phyloP scores from a whole-genome alignment of 2,797 vertebrate genomes.

The Sparus aurata region DNA sequence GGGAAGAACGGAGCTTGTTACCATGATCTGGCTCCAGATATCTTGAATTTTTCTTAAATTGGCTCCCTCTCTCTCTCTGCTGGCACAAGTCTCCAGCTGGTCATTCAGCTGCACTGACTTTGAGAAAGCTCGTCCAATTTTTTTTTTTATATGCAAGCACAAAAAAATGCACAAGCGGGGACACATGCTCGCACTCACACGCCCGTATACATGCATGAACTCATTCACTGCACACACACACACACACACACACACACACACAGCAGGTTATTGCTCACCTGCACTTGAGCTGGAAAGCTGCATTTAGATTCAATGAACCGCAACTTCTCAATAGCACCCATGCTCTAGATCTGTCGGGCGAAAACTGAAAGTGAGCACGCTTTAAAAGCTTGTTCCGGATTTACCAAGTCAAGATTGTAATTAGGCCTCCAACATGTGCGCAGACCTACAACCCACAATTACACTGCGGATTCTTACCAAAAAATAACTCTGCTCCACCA shows the following conservation, averaged over 20 bases:
- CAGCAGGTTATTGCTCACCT: slow-evolving; percentile 58
- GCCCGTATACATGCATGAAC: slow-evolving; percentile 17
- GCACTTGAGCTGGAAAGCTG: slow-evolving; percentile 56
- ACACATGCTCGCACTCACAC: slow-evolving; percentile 14
- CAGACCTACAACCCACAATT: slow-evolving; percentile 82
- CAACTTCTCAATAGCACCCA: slow-evolving; percentile 63
- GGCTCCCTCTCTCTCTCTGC: slow-evolving; percentile 47
- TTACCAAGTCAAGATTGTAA: slow-evolving; percentile 82
- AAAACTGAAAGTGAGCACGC: slow-evolving; percentile 69
- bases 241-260: slow-evolving; percentile 3
- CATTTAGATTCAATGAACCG: slow-evolving; percentile 69
- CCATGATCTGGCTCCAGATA: slow-evolving; percentile 70
- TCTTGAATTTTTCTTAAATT: slow-evolving; percentile 77
- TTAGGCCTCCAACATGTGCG: slow-evolving; percentile 81
- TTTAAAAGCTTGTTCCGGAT: slow-evolving; percentile 75
- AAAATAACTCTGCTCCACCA: slow-evolving; percentile 64
- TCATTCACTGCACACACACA: slow-evolving; percentile 10
- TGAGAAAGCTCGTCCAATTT: slow-evolving; percentile 42
- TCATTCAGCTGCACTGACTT: slow-evolving; percentile 52
- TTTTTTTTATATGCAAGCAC: slow-evolving; percentile 38
- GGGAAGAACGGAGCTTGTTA: slow-evolving; percentile 59
- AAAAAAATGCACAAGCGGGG: slow-evolving; percentile 42
- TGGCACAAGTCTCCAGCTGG: slow-evolving; percentile 62
- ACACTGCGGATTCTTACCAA: slow-evolving; percentile 72
- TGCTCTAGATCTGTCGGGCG: slow-evolving; percentile 56